These are phyloP conservation scores for Tenodera sinensis DNA, from an alignment of 2,888 invertebrate species.

Conservation along the genomic window DNA sequence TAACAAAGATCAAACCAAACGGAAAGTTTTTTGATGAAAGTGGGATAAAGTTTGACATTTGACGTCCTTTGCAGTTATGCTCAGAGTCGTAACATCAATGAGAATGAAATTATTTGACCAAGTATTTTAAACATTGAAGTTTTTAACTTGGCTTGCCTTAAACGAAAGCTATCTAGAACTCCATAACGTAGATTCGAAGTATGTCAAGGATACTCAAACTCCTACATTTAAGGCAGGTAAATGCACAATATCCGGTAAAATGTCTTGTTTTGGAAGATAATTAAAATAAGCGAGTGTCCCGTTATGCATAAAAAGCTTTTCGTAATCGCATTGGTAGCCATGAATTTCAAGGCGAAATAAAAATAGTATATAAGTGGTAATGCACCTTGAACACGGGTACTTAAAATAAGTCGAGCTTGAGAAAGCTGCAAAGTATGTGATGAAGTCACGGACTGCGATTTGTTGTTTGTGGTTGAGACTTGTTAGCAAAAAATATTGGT, in stretches of 20 bases:
- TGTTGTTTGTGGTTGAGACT: not conserved
- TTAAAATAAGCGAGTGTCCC: not conserved
- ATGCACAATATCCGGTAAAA: not conserved
- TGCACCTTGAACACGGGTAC: not conserved
- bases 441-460: not conserved
- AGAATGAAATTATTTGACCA: too few relatives aligned
- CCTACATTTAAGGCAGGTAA: not conserved
- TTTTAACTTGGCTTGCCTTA: too few relatives aligned
- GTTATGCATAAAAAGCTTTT: not conserved
- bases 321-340: not conserved
- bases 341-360: not conserved
- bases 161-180: too few relatives aligned
- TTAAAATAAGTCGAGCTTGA: not conserved
- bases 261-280: not conserved
- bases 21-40: too few relatives aligned
- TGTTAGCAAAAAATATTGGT: not conserved
- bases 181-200: too few relatives aligned
- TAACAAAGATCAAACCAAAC: too few relatives aligned
- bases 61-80: too few relatives aligned
- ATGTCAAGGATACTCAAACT: too few relatives aligned
- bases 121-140: too few relatives aligned
- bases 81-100: too few relatives aligned
- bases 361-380: not conserved
- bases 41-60: too few relatives aligned
- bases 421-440: not conserved